A percentile compares a stretch with the other conserved stretches of the same genome.
Evolutionary conservation across 2,113 vertebrate species (phyloP).

Genomic region (Zosterops japonicus): DNA sequence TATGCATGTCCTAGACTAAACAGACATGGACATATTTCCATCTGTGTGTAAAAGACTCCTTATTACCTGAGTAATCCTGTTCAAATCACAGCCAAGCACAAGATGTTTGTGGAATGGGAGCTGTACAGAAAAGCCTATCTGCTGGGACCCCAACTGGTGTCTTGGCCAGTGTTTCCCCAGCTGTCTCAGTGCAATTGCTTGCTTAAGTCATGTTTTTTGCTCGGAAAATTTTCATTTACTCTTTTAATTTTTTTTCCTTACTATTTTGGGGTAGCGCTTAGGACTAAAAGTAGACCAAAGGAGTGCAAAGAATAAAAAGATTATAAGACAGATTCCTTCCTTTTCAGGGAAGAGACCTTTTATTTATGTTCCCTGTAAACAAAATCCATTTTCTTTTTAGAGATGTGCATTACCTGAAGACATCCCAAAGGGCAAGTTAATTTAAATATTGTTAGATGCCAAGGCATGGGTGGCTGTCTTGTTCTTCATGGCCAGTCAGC

Average conservation of each 20-base stretch:
- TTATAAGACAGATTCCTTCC: neutral
- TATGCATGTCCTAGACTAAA: neutral
- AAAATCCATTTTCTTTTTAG: neutral
- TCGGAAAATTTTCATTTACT: neutral
- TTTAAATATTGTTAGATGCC: neutral
- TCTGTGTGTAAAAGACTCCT: neutral
- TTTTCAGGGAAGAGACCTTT: neutral
- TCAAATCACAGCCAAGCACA: neutral
- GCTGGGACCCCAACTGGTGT: rapidly evolving
- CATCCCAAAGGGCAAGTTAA: neutral
- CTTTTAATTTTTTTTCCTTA: neutral
- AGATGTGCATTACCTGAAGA: neutral
- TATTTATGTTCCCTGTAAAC: neutral
- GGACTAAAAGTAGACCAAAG: neutral
- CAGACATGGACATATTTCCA: rapidly evolving
- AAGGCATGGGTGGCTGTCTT: rapidly evolving
- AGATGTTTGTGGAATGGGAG: neutral
- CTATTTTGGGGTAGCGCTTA: neutral
- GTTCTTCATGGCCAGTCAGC: neutral
- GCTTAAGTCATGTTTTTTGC: neutral
- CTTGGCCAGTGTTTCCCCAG: neutral
- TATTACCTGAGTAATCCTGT: neutral
- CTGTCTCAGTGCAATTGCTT: neutral
- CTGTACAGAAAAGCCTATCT: neutral
- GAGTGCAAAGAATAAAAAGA: neutral